A percentile compares a stretch with the other conserved stretches of the same genome.
Evolutionary conservation across 2,113 vertebrate genomes (phyloP).

Genomic region (Buteo buteo): DNA sequence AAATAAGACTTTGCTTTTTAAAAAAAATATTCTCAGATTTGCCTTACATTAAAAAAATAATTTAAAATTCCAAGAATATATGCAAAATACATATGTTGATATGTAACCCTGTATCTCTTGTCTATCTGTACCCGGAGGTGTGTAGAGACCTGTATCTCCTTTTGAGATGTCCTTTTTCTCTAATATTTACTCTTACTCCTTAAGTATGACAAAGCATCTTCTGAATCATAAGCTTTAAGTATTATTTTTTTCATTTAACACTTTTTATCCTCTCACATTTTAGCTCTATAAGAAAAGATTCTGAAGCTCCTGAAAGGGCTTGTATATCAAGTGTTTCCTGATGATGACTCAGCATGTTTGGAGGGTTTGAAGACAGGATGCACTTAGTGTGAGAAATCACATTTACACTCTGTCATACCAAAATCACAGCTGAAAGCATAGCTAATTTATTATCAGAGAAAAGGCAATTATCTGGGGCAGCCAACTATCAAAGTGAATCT

Average conservation of each 20-base stretch:
- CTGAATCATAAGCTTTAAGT: not conserved
- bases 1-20: not conserved
- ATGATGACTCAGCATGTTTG: not conserved
- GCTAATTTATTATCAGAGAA: conserved; percentile 20
- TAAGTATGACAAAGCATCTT: not conserved
- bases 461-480: conserved; percentile 1
- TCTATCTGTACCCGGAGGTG: not conserved
- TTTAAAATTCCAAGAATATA: not conserved
- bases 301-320: not conserved
- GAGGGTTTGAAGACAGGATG: not conserved
- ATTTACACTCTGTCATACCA: not conserved
- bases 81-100: not conserved
- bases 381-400: not conserved
- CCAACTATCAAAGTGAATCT: not conserved
- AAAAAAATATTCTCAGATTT: not conserved
- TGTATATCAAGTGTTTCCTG: not conserved
- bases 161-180: not conserved
- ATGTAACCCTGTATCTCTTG: not conserved
- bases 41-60: not conserved
- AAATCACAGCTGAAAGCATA: not conserved
- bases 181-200: not conserved
- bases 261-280: not conserved
- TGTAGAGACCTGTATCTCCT: not conserved
- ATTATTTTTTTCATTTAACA: not conserved
- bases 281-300: not conserved